Evolutionary conservation across 2,797 vertebrate species (phyloP).

Genomic region (Amblyraja radiata): DNA sequence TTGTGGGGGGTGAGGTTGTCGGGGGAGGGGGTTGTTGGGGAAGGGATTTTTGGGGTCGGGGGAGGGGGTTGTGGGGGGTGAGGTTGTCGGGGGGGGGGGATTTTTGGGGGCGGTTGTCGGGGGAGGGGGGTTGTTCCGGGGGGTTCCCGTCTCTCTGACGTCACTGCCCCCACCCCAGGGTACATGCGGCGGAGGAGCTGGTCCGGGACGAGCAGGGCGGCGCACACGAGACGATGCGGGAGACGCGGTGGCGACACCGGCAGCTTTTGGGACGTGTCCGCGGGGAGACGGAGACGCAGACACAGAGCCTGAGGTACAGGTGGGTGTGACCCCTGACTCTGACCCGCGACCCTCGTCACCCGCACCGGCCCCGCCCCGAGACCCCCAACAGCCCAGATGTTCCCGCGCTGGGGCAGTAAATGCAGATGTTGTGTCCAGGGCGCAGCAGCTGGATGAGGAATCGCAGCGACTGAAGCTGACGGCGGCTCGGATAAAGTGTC

Average conservation of each 20-base stretch:
- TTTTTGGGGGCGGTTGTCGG: neutral
- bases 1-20: no score
- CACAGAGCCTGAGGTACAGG: constrained; percentile 80
- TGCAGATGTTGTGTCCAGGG: constrained; percentile 51
- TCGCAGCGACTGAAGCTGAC: constrained; percentile 66
- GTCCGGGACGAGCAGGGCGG: constrained; percentile 87
- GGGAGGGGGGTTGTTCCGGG: neutral
- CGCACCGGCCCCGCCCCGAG: neutral
- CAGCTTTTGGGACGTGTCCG: constrained; percentile 80
- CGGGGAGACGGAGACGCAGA: constrained; percentile 78
- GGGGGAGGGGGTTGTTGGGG: no score
- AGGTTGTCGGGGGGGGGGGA: neutral
- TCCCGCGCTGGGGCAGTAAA: no score
- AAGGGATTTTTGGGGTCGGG: neutral
- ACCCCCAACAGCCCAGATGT: no score
- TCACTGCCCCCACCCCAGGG: constrained; percentile 55
- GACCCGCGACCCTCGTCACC: no score
- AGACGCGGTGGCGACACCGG: constrained; percentile 74
- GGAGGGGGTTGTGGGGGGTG: neutral
- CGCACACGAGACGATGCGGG: constrained; percentile 72
- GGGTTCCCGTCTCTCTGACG: no score
- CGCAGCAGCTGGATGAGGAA: constrained; percentile 83
- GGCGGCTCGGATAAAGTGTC: constrained; percentile 76
- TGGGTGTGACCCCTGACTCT: no score
- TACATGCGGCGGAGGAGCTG: constrained; percentile 89